Percentiles rank a stretch among this genome's conserved stretches.
Evolutionary conservation across 2,797 vertebrate species (phyloP).

Genomic region (Pteropus rufus): DNA sequence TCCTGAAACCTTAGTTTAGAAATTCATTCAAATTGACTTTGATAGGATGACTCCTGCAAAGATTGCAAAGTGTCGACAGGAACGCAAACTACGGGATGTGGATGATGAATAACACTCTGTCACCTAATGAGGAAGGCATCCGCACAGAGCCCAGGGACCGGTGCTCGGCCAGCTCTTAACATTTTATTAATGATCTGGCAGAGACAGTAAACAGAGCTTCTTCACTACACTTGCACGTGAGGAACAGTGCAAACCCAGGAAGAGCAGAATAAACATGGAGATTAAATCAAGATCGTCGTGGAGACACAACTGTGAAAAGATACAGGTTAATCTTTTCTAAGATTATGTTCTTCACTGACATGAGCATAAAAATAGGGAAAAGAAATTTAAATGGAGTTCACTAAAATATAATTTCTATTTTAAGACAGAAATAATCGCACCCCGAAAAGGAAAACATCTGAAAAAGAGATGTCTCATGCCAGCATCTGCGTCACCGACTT

Average conservation of each 20-base stretch:
- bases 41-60: conserved; percentile 44
- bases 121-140: neutral
- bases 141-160: neutral
- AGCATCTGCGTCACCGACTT: neutral
- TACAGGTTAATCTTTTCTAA: conserved; percentile 4
- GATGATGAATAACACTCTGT: conserved; percentile 43
- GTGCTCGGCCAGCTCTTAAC: conserved; percentile 22
- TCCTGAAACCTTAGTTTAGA: conserved; percentile 66
- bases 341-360: conserved; percentile 15
- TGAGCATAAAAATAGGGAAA: conserved; percentile 24
- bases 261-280: neutral
- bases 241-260: neutral
- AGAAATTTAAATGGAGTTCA: conserved; percentile 30
- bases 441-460: conserved; percentile 11
- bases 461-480: neutral
- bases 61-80: conserved; percentile 41
- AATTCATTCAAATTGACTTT: conserved; percentile 68
- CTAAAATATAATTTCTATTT: conserved; percentile 57
- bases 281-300: neutral
- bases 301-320: neutral
- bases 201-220: conserved; percentile 5
- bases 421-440: conserved; percentile 29
- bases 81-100: neutral
- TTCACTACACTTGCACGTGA: neutral
- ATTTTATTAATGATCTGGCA: conserved; percentile 43